phyloP scores from a whole-genome alignment of 1,140 invertebrate species.

The honey bee (Apis mellifera) region Amel_HAv3.1 CM009939.2:2618501-2619000 shows the following conservation, averaged over 20 bases:
- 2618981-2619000: conserved; percentile 49
- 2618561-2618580: neutral
- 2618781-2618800: conserved; percentile 56
- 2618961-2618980: conserved; percentile 66
- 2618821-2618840: conserved; percentile 37
- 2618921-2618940: conserved; percentile 31
- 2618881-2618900: conserved; percentile 18
- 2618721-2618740: conserved; percentile 58
- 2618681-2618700: conserved; percentile 53
- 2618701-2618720: conserved; percentile 62
- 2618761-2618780: conserved; percentile 55
- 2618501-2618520: neutral
- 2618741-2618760: conserved; percentile 65
- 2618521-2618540: neutral
- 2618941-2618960: conserved; percentile 51
- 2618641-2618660: conserved; percentile 31
- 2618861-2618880: conserved; percentile 37
- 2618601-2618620: neutral
- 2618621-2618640: neutral
- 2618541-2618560: neutral
- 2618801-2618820: conserved; percentile 60
- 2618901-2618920: conserved; percentile 35
- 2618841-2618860: conserved; percentile 36
- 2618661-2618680: conserved; percentile 62
- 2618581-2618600: neutral